Percentiles rank a stretch among this genome's conserved stretches.
phyloP scores from a whole-genome alignment of 2,113 vertebrate species.

The Hiodon tergisus region DNA sequence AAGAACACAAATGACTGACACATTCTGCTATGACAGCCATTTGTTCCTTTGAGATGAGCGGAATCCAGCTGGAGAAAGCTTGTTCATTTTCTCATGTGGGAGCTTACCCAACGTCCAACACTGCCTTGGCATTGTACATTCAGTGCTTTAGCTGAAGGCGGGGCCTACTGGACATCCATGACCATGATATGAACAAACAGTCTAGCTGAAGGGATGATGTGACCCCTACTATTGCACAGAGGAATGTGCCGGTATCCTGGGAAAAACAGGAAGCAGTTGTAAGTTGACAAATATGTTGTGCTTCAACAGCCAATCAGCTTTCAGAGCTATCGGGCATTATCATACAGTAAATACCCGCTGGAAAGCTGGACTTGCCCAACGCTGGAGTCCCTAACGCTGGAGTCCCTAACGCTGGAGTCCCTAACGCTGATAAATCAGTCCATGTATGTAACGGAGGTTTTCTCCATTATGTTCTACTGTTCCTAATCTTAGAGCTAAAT shows the following conservation, averaged over 20 bases:
- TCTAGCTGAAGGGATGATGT: slow-evolving; percentile 73
- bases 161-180: slow-evolving; percentile 47
- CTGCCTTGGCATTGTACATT: neutral
- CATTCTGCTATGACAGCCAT: neutral
- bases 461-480: too few species aligned
- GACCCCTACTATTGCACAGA: slow-evolving; percentile 76
- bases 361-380: too few species aligned
- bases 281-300: neutral
- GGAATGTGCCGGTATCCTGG: slow-evolving; percentile 91
- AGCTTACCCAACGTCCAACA: neutral
- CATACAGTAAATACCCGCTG: too few species aligned
- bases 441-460: too few species aligned
- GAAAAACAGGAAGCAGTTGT: slow-evolving; percentile 18
- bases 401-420: too few species aligned
- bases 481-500: too few species aligned
- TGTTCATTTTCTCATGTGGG: neutral
- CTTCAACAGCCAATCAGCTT: neutral
- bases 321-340: neutral
- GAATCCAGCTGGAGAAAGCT: neutral
- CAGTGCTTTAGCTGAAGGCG: neutral
- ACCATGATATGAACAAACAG: slow-evolving; percentile 79
- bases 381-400: too few species aligned
- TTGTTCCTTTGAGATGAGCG: neutral
- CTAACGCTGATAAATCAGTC: too few species aligned
- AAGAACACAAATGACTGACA: neutral